phyloP scores from a whole-genome alignment of 2,113 vertebrate genomes.

The Zosterops pallidus region DNA sequence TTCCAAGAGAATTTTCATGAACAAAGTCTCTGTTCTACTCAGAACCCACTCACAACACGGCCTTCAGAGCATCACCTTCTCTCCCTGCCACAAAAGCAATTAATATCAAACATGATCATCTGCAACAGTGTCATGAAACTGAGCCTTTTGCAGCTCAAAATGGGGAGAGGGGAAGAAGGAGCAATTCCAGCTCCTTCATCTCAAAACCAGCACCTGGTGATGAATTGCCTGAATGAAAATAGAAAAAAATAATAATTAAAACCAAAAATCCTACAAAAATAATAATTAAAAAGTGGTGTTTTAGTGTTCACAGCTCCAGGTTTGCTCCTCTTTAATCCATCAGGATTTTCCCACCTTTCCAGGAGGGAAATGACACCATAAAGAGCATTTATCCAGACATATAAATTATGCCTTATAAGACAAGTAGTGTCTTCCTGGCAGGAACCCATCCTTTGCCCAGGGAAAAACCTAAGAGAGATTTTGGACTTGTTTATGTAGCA shows the following conservation, averaged over 20 bases:
- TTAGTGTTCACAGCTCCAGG: background rate
- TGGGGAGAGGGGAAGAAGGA: background rate
- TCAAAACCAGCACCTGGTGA: background rate
- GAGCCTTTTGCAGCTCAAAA: background rate
- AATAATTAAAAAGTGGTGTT: background rate
- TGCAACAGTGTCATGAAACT: background rate
- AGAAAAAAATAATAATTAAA: background rate
- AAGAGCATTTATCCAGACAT: background rate
- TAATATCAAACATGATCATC: background rate
- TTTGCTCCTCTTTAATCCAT: background rate
- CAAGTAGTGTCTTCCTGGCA: background rate
- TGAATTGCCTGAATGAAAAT: background rate
- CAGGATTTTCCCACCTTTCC: background rate
- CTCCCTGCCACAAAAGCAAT: background rate
- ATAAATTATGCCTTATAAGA: background rate
- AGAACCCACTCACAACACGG: background rate
- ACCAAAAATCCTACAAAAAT: background rate
- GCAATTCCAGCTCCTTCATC: background rate
- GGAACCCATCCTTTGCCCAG: background rate
- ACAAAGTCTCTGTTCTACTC: background rate
- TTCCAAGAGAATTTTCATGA: background rate
- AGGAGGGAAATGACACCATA: background rate
- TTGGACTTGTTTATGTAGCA: background rate
- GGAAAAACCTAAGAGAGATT: background rate
- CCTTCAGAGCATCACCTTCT: background rate